Evolutionary conservation across 2,797 vertebrate species (phyloP), one percentile per base, ranked within the genome.

Genomic region (Dromococcyx pavoninus): DNA sequence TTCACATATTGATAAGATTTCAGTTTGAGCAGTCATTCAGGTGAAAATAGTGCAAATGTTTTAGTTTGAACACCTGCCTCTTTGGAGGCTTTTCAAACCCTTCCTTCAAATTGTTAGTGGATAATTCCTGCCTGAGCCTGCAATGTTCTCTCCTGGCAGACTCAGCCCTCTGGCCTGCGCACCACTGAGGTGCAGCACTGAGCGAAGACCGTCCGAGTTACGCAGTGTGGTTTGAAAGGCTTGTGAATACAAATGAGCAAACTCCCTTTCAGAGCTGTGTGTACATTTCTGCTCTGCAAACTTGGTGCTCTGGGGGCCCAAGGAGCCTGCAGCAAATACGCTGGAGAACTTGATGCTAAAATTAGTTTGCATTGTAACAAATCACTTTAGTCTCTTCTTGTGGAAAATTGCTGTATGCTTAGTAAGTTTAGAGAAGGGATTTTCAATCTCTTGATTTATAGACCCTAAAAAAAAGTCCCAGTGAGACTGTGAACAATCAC

Each of bases 41-140:
- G 84, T 94, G 69, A 75, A 74, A 95, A 70, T 5, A 33, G n/a
- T 32, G 67, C 64, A 72, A 93, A 84, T 11, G 62, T 44, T 93
- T 80, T 13, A 62, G 37, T 70, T 64, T 50, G 64, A 94, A 92
- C 96, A 95, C 92, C 95, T 96, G 93, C 84, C 91, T 87, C 69
- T 70, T 64, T 65, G 95, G 95, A 94, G 73, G 0, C 37, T 67
- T 95, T 89, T 91, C 95, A 95, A 92, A 92, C 39, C 61, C 72
- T 88, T 72, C 73, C 94, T 92, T 76, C 91, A 65, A 81, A 95
- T 96, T 95, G 80, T 91, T 53, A 86, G 72, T 1, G 30, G 41
- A 12, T 80, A 81, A 86, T 76, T 89, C 91, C 90, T 92, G 86
- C 74, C 94, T 85, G 94, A 82, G 93, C 90, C 65, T 44, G 88